These are phyloP conservation scores for Parnassius mnemosyne DNA, from an alignment of 2,888 invertebrate species.

Conservation along the genomic window DNA sequence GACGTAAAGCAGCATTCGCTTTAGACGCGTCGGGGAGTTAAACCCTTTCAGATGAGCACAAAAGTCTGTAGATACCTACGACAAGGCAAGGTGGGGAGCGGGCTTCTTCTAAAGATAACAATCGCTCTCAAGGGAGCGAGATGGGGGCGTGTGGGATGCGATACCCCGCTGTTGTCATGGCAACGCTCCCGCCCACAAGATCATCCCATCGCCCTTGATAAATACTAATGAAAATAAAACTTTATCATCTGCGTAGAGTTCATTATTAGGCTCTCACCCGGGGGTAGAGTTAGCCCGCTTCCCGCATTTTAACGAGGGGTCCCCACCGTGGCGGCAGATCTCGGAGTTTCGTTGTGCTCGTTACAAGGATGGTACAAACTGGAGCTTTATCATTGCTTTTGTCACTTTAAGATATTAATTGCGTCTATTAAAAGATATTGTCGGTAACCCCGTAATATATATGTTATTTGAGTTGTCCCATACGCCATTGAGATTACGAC, in stretches of 20 bases:
- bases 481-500: not conserved
- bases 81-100: slow-evolving; percentile 66
- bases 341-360: slow-evolving; percentile 41
- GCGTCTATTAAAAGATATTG: slow-evolving; percentile 5
- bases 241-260: slow-evolving; percentile 69
- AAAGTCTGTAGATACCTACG: slow-evolving; percentile 60
- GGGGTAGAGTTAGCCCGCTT: slow-evolving; percentile 43
- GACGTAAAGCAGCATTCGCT: slow-evolving; percentile 46
- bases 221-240: slow-evolving; percentile 71
- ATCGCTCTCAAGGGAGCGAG: slow-evolving; percentile 62
- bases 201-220: slow-evolving; percentile 63
- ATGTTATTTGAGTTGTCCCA: slow-evolving; percentile 2
- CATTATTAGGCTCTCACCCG: slow-evolving; percentile 61
- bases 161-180: slow-evolving; percentile 66
- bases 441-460: not conserved
- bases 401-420: slow-evolving; percentile 10
- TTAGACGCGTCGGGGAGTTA: slow-evolving; percentile 39
- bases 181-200: slow-evolving; percentile 71
- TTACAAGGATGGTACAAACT: slow-evolving; percentile 27
- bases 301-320: slow-evolving; percentile 56
- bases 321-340: slow-evolving; percentile 38
- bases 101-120: slow-evolving; percentile 71
- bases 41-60: slow-evolving; percentile 69
- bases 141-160: slow-evolving; percentile 65
- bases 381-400: slow-evolving; percentile 7